Evolutionary conservation across 2,888 invertebrate genomes (phyloP).

Genomic region (Folsomia candida): DNA sequence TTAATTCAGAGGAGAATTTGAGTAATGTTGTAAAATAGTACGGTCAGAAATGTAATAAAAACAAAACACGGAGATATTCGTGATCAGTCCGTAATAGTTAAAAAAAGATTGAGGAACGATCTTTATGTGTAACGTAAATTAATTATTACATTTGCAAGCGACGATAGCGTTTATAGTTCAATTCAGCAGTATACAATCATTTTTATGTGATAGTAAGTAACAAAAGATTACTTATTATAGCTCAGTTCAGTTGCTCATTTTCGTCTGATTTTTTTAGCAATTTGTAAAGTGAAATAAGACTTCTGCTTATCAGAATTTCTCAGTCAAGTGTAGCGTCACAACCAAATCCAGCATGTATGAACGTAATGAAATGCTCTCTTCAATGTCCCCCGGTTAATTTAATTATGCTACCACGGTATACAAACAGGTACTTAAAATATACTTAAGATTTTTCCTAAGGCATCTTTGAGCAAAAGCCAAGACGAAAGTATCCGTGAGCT

Average conservation of each 20-base stretch:
- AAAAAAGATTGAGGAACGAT: neutral
- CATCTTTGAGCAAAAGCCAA: conserved; percentile 2
- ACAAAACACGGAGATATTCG: neutral
- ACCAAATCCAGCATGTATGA: neutral
- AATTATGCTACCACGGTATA: no score
- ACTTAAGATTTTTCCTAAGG: conserved; percentile 12
- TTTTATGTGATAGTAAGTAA: no score
- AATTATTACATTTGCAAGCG: neutral
- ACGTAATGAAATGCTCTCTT: neutral
- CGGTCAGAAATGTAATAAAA: neutral
- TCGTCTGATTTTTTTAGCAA: neutral
- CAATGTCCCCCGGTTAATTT: neutral
- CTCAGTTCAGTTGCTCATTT: neutral
- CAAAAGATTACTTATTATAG: no score
- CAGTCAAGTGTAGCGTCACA: neutral
- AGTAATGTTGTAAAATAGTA: no score
- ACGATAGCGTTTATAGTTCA: neutral
- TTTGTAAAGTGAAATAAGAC: no score
- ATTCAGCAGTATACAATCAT: no score
- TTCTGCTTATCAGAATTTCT: no score
- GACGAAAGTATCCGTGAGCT: no score
- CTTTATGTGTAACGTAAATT: neutral
- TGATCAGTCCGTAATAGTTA: neutral
- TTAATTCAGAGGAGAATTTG: neutral
- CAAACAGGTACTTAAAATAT: conserved; percentile 22